Base-by-base conservation (phyloP, 1,140 invertebrate species). In the Latrodectus geometricus region DNA sequence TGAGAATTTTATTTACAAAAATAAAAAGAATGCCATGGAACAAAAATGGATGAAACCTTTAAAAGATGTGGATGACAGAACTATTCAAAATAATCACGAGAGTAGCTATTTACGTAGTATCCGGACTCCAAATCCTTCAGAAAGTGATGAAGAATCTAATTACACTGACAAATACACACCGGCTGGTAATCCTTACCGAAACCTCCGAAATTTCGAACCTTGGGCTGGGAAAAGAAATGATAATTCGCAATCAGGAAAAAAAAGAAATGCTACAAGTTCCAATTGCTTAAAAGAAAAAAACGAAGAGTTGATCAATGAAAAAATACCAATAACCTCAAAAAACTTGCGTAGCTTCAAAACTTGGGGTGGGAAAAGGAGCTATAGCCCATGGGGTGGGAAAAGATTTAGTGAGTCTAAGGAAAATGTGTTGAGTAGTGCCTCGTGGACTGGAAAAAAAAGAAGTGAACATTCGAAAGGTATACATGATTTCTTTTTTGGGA, bases 341-440 rank as follows among this genome's bases (percentile, higher is more conserved):
- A 61, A 61, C 8, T 17, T 61, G 35, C 50, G 79, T 12, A 35
- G 69, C 12, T 70, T 5, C 20, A 70, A 12, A 3, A 15, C 72
- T n/a, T 75, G 73, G 72, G 72, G 61, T 20, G 82, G 61, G 0
- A 84, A 84, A 52, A 50, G 56, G 17, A 35, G 48, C n/a, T 84
- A 74, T 9, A 75, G 65, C 23, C 56, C 82, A 21, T 84, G 82
- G 82, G 82, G 82, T 8, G 82, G 82, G 2, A 84, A 84, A 69
- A 84, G 66, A 23, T 14, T 9, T 17, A 15, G 12, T 21, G 20
- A 70, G 12, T 12, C 69, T 8, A 15, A 20, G 69, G 69, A 20
- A 20, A 20, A 20, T 12, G 20, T 4, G 12, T 12, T 49, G 56
- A 61, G 52, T 54, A 75, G 61, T n/a, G 50, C 9, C 20, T 56